phyloP scores from a whole-genome alignment of 2,113 vertebrate genomes.

The Gavia stellata region DNA sequence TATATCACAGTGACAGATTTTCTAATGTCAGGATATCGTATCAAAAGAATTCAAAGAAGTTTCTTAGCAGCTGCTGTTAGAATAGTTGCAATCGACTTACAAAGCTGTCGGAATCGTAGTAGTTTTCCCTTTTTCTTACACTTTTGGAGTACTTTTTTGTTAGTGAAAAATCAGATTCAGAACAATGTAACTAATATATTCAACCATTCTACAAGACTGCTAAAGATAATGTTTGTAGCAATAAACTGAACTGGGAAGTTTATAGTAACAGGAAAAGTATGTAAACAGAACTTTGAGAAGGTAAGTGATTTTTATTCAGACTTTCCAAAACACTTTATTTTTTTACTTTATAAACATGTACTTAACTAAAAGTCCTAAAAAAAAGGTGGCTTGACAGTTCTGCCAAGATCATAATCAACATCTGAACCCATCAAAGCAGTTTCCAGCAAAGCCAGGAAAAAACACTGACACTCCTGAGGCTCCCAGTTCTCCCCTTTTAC shows the following conservation, averaged over 20 bases:
- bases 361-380: not conserved
- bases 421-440: slow-evolving; percentile 10
- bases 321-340: not conserved
- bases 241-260: not conserved
- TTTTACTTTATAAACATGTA: not conserved
- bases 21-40: slow-evolving; percentile 4
- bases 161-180: not conserved
- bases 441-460: slow-evolving; percentile 5
- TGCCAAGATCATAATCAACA: not conserved
- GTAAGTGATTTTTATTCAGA: not conserved
- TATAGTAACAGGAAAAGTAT: not conserved
- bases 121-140: not conserved
- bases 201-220: not conserved
- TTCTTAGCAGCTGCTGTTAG: slow-evolving; percentile 16
- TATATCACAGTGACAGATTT: slow-evolving; percentile 34
- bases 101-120: slow-evolving; percentile 2
- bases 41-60: slow-evolving; percentile 25
- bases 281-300: not conserved
- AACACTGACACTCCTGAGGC: not conserved
- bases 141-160: not conserved
- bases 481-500: not conserved
- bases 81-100: slow-evolving; percentile 7
- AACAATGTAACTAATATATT: not conserved
- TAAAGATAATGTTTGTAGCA: not conserved
- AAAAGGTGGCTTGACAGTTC: not conserved